phyloP scores from a whole-genome alignment of 1,140 invertebrate genomes.

The Glossosoma conforme region DNA sequence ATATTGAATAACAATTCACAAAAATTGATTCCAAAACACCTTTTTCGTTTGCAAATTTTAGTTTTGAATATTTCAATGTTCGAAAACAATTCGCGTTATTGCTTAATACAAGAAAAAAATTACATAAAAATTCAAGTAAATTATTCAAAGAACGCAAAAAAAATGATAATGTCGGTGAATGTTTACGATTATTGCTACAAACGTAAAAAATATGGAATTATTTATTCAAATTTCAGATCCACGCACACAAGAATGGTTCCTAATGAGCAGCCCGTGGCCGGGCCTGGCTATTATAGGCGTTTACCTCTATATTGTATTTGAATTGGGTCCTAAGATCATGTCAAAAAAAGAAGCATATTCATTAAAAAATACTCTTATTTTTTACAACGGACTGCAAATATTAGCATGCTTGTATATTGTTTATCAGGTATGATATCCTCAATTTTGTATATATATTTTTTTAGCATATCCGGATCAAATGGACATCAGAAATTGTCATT shows the following conservation, averaged over 20 bases:
- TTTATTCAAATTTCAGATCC: slow-evolving; percentile 44
- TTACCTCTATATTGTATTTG: slow-evolving; percentile 59
- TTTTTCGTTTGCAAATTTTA: background rate
- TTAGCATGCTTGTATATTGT: slow-evolving; percentile 67
- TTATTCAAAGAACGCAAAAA: background rate
- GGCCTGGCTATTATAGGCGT: slow-evolving; percentile 47
- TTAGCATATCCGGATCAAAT: background rate
- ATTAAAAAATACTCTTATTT: slow-evolving; percentile 60
- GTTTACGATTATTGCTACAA: background rate
- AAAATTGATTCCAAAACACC: no score
- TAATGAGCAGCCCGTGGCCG: slow-evolving; percentile 46
- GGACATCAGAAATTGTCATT: no score
- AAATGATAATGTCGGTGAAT: background rate
- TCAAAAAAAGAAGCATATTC: slow-evolving; percentile 67
- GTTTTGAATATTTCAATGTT: background rate
- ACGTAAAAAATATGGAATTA: background rate
- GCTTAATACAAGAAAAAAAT: background rate
- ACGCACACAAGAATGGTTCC: slow-evolving; percentile 47
- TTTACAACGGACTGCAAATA: slow-evolving; percentile 74
- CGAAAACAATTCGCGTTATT: no score
- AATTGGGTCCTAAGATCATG: slow-evolving; percentile 64
- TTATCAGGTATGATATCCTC: slow-evolving; percentile 68
- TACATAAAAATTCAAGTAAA: background rate
- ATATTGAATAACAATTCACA: no score
- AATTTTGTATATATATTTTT: no score